Evolutionary conservation across 2,113 vertebrate genomes (phyloP).

Genomic region (Martes martes): DNA sequence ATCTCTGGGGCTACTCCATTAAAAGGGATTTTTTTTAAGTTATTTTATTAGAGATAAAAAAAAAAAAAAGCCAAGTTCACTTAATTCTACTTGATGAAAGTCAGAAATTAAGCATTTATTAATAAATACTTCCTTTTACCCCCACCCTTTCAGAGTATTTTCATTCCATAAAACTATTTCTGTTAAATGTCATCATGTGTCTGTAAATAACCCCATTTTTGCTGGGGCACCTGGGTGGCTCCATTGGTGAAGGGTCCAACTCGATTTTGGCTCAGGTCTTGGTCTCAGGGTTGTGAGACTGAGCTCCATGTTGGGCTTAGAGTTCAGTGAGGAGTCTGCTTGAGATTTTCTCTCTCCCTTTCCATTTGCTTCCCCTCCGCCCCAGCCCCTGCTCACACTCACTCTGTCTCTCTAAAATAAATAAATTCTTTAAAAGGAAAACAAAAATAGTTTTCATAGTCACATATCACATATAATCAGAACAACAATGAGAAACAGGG

Average conservation of each 20-base stretch:
- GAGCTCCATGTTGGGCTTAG: neutral
- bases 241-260: neutral
- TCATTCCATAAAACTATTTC: conserved; percentile 24
- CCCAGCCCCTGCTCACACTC: neutral
- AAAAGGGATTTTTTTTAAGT: neutral
- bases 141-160: conserved; percentile 21
- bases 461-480: neutral
- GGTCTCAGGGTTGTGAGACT: neutral
- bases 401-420: neutral
- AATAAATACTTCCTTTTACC: neutral
- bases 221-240: neutral
- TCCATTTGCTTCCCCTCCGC: neutral
- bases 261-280: neutral
- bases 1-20: neutral
- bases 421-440: neutral
- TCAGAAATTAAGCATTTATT: conserved; percentile 17
- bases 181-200: conserved; percentile 3
- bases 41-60: neutral
- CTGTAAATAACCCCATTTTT: conserved; percentile 10
- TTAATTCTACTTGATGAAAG: conserved; percentile 14
- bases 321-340: neutral
- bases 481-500: neutral
- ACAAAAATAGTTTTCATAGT: neutral
- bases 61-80: neutral
- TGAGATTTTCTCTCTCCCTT: neutral